Evolutionary conservation across 1,140 invertebrate species (phyloP), one percentile per base, ranked within the genome.

Genomic region (Orius insidiosus): DNA sequence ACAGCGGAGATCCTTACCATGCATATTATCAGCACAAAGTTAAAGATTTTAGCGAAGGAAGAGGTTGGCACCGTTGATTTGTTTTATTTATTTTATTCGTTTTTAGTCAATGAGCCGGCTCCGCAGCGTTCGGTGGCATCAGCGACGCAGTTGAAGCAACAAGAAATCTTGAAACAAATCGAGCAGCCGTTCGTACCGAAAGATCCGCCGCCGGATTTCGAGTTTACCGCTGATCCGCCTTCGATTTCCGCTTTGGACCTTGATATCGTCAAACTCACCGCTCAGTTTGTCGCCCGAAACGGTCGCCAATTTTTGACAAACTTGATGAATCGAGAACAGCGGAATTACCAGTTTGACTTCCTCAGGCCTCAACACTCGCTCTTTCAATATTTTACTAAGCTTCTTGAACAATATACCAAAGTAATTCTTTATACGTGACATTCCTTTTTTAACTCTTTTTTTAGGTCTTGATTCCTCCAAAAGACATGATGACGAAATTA

Each of bases 291-390:
- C 0, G 95, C 96, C 1, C 69, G 94, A 58, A 98, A 99, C 67
- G 96, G 96, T 3, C 72, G 95, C 5, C 90, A 97, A 60, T 99
- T 99, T 63, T 67, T 98, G 3, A 98, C 93, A 3, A 95, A 94
- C 58, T 63, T 99, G 6, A 98, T 99, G 94, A 97, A 95, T 56
- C 73, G 92, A 16, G 95, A 99, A 60, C 90, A 97, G 57, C 69
- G 92, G 6, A 99, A 99, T 63, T 97, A 90, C 58, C 94, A 98
- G 57, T 99, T 99, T 71, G 96, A 99, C 64, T 99, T 99, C 62
- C 67, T 99, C 3, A 71, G 95, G 11, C 95, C 96, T 0, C 94
- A 98, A 57, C 96, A 99, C 67, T 96, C 92, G 1, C 72, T 98
- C 0, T 99, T 98, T 63, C 87, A 89, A 57, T 99, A 99, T 63